These are phyloP conservation scores for Entomobrya proxima DNA, from an alignment of 2,888 invertebrate genomes.

Conservation along the genomic window DNA sequence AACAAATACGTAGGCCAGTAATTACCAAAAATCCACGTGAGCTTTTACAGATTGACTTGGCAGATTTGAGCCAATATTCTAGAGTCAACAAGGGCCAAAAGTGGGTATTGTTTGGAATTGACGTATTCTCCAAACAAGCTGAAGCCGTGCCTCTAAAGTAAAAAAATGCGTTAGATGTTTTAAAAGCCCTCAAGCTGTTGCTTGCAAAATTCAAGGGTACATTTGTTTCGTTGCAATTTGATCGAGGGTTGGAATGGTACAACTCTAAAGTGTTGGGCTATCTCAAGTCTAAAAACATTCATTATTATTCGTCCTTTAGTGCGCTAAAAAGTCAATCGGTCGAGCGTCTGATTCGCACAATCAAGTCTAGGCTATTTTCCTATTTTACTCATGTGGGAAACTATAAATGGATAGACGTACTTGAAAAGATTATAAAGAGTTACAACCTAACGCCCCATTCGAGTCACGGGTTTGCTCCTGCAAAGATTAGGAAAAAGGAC, in stretches of 20 bases:
- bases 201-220: neutral
- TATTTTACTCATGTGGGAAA: neutral
- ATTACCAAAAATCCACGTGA: neutral
- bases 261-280: neutral
- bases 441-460: neutral
- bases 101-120: neutral
- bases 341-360: neutral
- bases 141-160: neutral
- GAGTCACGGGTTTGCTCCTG: neutral
- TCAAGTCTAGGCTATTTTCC: neutral
- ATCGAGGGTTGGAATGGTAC: neutral
- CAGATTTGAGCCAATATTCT: neutral
- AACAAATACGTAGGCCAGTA: neutral
- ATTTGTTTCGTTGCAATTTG: neutral
- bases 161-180: neutral
- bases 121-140: neutral
- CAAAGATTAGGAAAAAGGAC: neutral
- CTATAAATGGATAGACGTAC: neutral
- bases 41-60: neutral
- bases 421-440: neutral
- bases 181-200: neutral
- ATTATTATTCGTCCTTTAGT: neutral
- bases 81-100: neutral
- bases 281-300: neutral
- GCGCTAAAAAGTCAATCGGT: neutral